These are phyloP conservation scores for Rafetus swinhoei DNA, from an alignment of 2,113 vertebrate species.

Conservation along the genomic window DNA sequence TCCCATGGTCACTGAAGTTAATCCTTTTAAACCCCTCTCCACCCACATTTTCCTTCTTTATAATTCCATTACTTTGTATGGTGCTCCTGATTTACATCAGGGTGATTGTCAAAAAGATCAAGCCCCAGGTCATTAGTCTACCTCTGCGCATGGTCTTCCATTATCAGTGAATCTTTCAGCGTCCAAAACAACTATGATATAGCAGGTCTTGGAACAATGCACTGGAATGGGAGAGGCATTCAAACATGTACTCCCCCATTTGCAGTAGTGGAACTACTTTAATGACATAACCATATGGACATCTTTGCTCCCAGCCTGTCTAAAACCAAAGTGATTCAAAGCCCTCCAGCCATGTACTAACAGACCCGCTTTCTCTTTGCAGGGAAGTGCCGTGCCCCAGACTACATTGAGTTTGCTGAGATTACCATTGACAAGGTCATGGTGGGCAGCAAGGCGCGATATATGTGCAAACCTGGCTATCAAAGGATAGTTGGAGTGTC, in stretches of 20 bases:
- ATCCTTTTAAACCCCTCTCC: not conserved
- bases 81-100: not conserved
- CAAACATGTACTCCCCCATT: too few species aligned
- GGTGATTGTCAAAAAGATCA: not conserved
- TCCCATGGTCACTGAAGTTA: not conserved
- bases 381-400: not conserved
- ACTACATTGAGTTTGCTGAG: not conserved
- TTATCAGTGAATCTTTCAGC: too few species aligned
- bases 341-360: not conserved
- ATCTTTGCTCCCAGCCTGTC: too few species aligned
- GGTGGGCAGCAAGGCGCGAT: not conserved
- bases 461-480: conserved; percentile 35
- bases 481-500: not conserved
- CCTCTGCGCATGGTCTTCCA: not conserved
- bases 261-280: too few species aligned
- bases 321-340: too few species aligned
- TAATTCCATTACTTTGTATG: not conserved
- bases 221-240: too few species aligned
- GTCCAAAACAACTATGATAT: too few species aligned
- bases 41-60: not conserved
- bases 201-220: too few species aligned
- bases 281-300: too few species aligned
- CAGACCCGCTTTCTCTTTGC: conserved; percentile 8
- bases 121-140: not conserved
- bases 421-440: not conserved